phyloP scores from a whole-genome alignment of 1,140 invertebrate genomes.

The Macrotrachela quadricornifera region DNA sequence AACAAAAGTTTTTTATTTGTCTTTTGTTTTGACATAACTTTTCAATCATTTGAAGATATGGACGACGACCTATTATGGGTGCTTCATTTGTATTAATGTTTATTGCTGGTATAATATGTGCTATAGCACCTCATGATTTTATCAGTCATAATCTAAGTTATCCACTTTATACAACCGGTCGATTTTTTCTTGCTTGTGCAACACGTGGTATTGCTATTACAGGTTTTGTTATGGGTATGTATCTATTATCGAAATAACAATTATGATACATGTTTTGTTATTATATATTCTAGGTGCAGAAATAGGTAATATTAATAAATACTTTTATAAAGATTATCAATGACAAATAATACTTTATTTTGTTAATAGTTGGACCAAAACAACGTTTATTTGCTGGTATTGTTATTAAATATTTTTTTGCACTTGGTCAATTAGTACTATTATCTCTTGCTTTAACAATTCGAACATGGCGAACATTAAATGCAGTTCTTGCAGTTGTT shows the following conservation, averaged over 20 bases:
- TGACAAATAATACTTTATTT: neutral
- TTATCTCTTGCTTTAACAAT: neutral
- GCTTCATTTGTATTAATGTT: slow-evolving; percentile 5
- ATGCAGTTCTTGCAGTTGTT: neutral
- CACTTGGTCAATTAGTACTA: slow-evolving; percentile 4
- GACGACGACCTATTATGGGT: slow-evolving; percentile 5
- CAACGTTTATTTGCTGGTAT: slow-evolving; percentile 2
- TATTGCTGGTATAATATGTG: neutral
- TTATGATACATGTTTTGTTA: too few species aligned
- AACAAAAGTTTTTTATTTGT: neutral
- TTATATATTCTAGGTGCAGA: neutral
- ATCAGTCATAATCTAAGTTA: neutral
- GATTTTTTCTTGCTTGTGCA: slow-evolving; percentile 4
- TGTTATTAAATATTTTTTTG: slow-evolving; percentile 8
- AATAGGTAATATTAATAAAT: neutral
- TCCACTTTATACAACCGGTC: neutral
- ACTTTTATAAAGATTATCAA: neutral
- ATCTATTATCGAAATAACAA: too few species aligned
- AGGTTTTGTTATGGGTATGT: slow-evolving; percentile 5
- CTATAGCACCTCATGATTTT: neutral
- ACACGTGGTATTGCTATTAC: slow-evolving; percentile 4
- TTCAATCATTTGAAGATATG: neutral
- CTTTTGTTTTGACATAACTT: neutral
- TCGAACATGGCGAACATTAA: neutral
- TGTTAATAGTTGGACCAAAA: neutral